Conservation (phyloP, 2,113 vertebrate species). For the Stegostoma tigrinum region DNA sequence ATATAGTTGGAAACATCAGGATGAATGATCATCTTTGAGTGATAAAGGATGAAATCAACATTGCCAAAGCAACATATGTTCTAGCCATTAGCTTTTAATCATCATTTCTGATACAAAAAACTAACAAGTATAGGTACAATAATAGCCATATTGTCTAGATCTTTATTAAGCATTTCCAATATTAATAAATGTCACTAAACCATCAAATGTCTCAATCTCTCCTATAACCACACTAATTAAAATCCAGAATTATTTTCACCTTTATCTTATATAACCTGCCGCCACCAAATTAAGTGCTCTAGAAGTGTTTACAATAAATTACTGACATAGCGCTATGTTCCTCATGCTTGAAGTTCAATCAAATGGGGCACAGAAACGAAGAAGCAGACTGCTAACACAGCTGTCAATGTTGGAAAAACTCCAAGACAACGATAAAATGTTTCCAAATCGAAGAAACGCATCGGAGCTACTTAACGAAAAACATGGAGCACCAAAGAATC, state of each 20-base stretch:
- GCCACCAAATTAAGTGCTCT: background rate
- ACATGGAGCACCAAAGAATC: background rate
- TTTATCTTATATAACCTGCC: background rate
- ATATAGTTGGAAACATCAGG: background rate
- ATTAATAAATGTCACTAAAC: background rate
- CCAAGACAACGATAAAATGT: background rate
- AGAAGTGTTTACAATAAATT: background rate
- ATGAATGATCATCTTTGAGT: background rate
- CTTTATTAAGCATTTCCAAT: background rate
- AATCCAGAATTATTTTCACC: background rate
- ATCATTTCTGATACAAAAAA: background rate
- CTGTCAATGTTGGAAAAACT: background rate
- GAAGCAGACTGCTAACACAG: background rate
- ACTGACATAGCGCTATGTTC: background rate
- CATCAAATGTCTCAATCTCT: too few relatives aligned
- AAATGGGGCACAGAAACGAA: background rate
- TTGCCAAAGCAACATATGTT: background rate
- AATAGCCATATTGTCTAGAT: background rate
- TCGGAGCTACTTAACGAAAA: background rate
- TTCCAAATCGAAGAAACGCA: constrained; percentile 5
- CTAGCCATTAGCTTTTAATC: background rate
- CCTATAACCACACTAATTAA: background rate
- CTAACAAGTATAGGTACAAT: background rate
- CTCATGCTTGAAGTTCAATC: background rate
- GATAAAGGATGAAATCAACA: background rate